These are phyloP conservation scores for Lysiphlebus fabarum DNA, from an alignment of 1,140 invertebrate genomes.

Conservation along the genomic window DNA sequence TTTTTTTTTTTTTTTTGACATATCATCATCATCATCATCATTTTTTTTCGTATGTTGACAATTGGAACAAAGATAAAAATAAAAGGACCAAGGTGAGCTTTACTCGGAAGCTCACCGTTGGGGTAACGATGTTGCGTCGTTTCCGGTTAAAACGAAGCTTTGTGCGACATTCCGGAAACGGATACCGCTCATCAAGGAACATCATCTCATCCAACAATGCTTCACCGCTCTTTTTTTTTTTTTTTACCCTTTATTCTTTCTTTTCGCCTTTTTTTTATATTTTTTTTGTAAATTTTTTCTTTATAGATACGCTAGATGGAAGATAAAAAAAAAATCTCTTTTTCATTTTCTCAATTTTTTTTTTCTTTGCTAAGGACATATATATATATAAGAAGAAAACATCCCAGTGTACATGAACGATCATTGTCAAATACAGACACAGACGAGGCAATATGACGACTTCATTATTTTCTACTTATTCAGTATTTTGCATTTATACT, in stretches of 20 bases:
- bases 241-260: slow-evolving; percentile 12
- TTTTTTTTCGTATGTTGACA: neutral
- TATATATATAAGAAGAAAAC: no score
- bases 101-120: slow-evolving; percentile 30
- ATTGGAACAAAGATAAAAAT: neutral
- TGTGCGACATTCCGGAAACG: slow-evolving; percentile 46
- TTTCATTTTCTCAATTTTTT: no score
- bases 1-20: neutral
- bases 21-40: neutral
- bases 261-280: slow-evolving; percentile 24
- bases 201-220: slow-evolving; percentile 33
- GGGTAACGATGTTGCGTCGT: slow-evolving; percentile 46
- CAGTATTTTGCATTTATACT: no score
- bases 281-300: neutral
- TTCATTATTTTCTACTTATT: no score
- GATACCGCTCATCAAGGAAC: slow-evolving; percentile 50
- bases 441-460: no score
- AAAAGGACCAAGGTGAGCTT: slow-evolving; percentile 11
- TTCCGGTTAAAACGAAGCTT: slow-evolving; percentile 44
- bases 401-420: no score
- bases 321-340: neutral
- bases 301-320: neutral
- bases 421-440: no score
- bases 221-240: slow-evolving; percentile 15
- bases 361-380: no score